Evolutionary conservation across 2,888 invertebrate genomes (phyloP), one percentile per base, ranked within the genome.

Genomic region (Crocallis elinguaria): DNA sequence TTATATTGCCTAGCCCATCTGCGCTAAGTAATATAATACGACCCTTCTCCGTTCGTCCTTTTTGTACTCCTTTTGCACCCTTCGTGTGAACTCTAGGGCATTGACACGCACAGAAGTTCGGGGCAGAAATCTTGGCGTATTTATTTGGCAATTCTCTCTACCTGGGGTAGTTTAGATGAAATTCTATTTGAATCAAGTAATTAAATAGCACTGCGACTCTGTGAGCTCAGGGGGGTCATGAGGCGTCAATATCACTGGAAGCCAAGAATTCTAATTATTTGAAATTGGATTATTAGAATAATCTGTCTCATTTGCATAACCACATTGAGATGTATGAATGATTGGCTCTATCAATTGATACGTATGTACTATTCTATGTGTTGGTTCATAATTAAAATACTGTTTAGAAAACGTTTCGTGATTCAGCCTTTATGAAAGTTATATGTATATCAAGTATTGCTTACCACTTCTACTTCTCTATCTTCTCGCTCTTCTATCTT

Each of bases 31-130:
- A 73, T 75, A 75, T 71, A 74, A 72, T 62, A 61, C 71, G 69
- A 69, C 71, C 74, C 72, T 67, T 73, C 62, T 60, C 61, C 54
- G 60, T 67, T 67, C 69, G 74, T 68, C 77, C 77, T 75, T 70
- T 68, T 62, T 64, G 71, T 67, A 64, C 69, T 67, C 67, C 66
- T 72, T 68, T 68, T 65, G 69, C 77, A 75, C 78, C 77, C 77
- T 77, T 69, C 77, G 65, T 59, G 67, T 76, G 75, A 75, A 77
- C 77, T 70, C 71, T 64, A 59, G 77, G 77, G 68, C 77, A 69
- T 77, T 77, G 77, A 77, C 77, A 74, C 72, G 63, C 55, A 60
- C 61, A 68, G 62, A 71, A 67, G 69, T 65, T 67, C 63, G 65
- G 63, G 65, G 64, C 62, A 66, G 61, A 70, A 66, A 66, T 66